These are phyloP conservation scores for Tarsius wallacei DNA, from an alignment of 2,797 vertebrate species.

Conservation along the genomic window DNA sequence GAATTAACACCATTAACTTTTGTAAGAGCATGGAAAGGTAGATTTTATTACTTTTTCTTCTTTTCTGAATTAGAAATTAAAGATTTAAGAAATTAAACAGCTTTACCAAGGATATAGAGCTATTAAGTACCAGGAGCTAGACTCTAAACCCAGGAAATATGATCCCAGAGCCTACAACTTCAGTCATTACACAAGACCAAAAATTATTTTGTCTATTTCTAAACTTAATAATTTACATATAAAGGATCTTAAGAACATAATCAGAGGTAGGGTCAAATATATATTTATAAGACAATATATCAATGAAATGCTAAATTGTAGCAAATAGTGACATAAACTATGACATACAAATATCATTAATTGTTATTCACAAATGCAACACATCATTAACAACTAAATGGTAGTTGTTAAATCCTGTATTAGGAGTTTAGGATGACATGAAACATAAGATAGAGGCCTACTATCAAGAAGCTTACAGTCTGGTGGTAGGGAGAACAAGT, in stretches of 20 bases:
- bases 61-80: constrained; percentile 10
- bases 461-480: not conserved
- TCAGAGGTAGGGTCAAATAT: not conserved
- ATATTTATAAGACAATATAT: not conserved
- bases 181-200: not conserved
- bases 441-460: not conserved
- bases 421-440: not conserved
- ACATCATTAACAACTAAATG: not conserved
- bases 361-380: not conserved
- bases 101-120: not conserved
- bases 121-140: not conserved
- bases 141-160: not conserved
- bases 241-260: constrained; percentile 16
- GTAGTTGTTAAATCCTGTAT: not conserved
- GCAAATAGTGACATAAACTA: not conserved
- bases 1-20: constrained; percentile 2
- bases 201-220: not conserved
- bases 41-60: not conserved
- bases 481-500: not conserved
- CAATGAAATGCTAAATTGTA: constrained; percentile 29
- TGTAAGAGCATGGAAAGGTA: not conserved
- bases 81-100: not conserved
- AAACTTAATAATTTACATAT: constrained; percentile 45
- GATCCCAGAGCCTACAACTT: not conserved
- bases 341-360: not conserved